Base-by-base conservation (phyloP, 1,140 invertebrate species). In the Micrasema longulum region DNA sequence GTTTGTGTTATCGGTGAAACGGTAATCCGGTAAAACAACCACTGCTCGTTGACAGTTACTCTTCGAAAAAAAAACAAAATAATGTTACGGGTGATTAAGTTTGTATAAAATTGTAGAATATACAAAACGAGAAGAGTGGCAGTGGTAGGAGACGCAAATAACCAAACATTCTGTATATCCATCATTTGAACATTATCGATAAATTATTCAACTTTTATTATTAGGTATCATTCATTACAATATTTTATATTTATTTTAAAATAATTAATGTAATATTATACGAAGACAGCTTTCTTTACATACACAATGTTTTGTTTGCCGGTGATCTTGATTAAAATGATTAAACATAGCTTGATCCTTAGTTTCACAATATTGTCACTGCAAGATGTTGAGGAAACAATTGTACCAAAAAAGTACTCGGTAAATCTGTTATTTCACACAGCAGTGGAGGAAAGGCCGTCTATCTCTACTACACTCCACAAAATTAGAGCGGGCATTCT, bases 191-290 rank as follows among this genome's bases (percentile, higher is more conserved):
- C 65, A 69, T 75, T 75, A 75, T 74, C 72, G 16, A 62, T 75
- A 75, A 45, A 68, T 75, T 75, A 75, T 75, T 75, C 71, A 69
- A 65, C 67, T 64, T 69, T 75, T 72, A 72, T 72, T 75, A 72
- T 75, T 75, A 75, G 66, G 60, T 66, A 72, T 75, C 66, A 71
- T 75, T 75, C 69, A 75, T 75, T 75, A 75, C 69, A 75, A 72
- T 75, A 75, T 35, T 72, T 75, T 71, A 74, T 74, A 60, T 69
- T 71, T 70, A 57, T 60, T 73, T 72, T 76, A 57, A 73, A 73
- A 71, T 70, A 72, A 75, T 72, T 67, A 62, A 75, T 72, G 71
- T 72, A 72, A 52, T 67, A 68, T 67, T 74, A 71, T 66, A 65
- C 14, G 38, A 74, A 67, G 73, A 74, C 73, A 71, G 72, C 57